These are phyloP conservation scores for Potamarius usumacintae DNA, from an alignment of 2,113 vertebrate species.

Conservation along the genomic window DNA sequence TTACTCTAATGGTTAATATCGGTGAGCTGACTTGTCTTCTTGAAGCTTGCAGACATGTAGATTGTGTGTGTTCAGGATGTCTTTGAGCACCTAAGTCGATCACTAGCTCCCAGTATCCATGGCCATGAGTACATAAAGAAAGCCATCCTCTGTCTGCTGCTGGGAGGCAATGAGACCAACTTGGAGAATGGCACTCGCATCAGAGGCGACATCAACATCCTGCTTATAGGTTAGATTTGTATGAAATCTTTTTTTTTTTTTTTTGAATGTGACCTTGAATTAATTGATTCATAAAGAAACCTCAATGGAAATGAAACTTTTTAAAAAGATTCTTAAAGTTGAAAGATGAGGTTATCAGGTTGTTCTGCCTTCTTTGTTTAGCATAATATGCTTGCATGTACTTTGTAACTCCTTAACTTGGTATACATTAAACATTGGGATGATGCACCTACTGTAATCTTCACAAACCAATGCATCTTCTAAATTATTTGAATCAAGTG, in stretches of 20 bases:
- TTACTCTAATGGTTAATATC: not conserved
- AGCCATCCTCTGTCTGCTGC: slow-evolving; percentile 76
- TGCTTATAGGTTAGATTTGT: slow-evolving; percentile 77
- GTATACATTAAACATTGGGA: not conserved
- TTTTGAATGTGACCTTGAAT: not conserved
- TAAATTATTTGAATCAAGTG: not conserved
- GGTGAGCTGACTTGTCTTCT: not conserved
- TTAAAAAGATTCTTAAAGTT: not conserved
- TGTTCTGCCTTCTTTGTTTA: not conserved
- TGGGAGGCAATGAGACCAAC: slow-evolving; percentile 79
- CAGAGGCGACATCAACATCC: slow-evolving; percentile 81
- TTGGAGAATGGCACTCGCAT: slow-evolving; percentile 74
- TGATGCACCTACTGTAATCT: not conserved
- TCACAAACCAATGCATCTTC: not conserved
- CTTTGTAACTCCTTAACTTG: not conserved
- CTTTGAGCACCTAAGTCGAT: slow-evolving; percentile 80
- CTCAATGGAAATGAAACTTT: not conserved
- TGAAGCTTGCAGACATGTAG: not conserved
- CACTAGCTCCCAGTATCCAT: slow-evolving; percentile 77
- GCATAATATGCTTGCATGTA: not conserved
- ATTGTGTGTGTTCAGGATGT: slow-evolving; percentile 66
- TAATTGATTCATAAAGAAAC: not conserved
- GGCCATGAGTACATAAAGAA: slow-evolving; percentile 81
- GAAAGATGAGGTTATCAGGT: not conserved
- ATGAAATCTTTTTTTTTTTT: not conserved